Percentiles rank a stretch among this genome's conserved stretches.
Evolutionary conservation across 2,113 vertebrate genomes (phyloP).

Genomic region (Uropsilus gracilis): DNA sequence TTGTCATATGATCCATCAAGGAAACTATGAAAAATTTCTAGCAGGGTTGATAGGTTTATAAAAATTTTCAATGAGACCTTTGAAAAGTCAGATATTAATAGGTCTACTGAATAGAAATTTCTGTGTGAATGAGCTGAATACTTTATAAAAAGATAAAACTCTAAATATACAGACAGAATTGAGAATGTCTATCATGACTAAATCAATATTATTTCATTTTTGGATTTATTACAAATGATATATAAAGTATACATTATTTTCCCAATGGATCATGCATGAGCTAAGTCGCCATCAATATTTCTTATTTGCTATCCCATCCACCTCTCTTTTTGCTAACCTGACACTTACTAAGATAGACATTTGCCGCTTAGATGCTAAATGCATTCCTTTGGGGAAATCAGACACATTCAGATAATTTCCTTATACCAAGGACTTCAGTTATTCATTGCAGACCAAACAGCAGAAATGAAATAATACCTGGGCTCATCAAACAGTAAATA

Average conservation of each 20-base stretch:
- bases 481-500: neutral
- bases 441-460: neutral
- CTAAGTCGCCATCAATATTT: neutral
- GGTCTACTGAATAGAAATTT: neutral
- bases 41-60: neutral
- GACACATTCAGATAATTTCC: neutral
- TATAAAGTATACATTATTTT: neutral
- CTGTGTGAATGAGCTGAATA: neutral
- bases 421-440: neutral
- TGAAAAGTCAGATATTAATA: neutral
- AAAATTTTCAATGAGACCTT: neutral
- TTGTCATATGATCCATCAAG: neutral
- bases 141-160: neutral
- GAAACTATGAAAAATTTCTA: slow-evolving; percentile 25
- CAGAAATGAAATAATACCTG: neutral
- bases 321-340: neutral
- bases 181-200: neutral
- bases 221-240: neutral
- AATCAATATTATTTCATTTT: neutral
- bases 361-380: neutral
- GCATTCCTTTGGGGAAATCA: neutral
- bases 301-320: neutral
- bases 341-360: neutral
- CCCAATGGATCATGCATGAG: neutral
- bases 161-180: neutral